phyloP scores from a whole-genome alignment of 2,888 invertebrate genomes.

The Toxonevra muliebris region DNA sequence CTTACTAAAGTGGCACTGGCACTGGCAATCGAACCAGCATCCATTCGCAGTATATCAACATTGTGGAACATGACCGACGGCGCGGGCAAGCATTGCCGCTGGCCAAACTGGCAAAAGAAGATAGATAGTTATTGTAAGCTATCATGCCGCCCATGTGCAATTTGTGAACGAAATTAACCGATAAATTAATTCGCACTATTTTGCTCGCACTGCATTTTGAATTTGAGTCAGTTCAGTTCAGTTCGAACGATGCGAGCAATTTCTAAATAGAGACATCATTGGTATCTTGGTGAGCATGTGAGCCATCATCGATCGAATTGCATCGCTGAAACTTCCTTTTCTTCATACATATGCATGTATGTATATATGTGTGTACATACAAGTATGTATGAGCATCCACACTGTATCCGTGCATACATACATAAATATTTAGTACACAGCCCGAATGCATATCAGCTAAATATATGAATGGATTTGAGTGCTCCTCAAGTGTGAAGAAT shows the following conservation, averaged over 20 bases:
- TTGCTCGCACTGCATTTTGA: constrained; percentile 26
- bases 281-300: constrained; percentile 18
- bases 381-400: constrained; percentile 3
- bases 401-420: too few species aligned
- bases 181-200: constrained; percentile 58
- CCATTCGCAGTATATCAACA: constrained; percentile 26
- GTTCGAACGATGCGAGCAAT: constrained; percentile 17
- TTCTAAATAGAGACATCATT: constrained; percentile 44
- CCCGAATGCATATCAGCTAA: not conserved
- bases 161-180: constrained; percentile 62
- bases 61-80: not conserved
- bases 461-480: too few species aligned
- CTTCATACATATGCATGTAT: too few species aligned
- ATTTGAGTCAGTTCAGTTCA: constrained; percentile 25
- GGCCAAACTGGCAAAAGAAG: constrained; percentile 37
- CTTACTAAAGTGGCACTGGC: constrained; percentile 2
- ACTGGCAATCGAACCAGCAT: not conserved
- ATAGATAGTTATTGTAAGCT: constrained; percentile 41
- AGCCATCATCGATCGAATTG: constrained; percentile 27
- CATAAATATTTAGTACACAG: not conserved
- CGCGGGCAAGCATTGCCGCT: not conserved
- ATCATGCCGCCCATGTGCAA: constrained; percentile 58
- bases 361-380: not conserved
- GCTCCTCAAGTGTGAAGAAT: constrained; percentile 2
- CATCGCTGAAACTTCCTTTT: constrained; percentile 21